phyloP scores from a whole-genome alignment of 2,888 invertebrate genomes.

The Tipula vernalis region DNA sequence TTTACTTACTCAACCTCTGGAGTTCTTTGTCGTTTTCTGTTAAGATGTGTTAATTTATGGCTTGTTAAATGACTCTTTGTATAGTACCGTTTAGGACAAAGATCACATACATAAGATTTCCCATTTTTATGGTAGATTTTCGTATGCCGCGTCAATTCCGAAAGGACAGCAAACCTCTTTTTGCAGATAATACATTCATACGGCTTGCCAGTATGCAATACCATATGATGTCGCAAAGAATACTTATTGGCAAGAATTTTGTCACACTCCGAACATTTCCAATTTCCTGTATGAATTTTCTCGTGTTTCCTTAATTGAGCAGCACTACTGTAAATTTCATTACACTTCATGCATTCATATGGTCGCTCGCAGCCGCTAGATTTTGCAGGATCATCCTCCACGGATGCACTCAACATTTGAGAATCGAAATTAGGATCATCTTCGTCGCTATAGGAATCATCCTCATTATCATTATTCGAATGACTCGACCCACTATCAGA shows the following conservation, averaged over 20 bases:
- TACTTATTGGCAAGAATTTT: not conserved
- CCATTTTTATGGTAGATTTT: not conserved
- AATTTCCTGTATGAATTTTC: not conserved
- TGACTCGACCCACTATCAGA: not conserved
- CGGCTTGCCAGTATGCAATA: not conserved
- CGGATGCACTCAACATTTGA: not conserved
- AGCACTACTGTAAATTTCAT: not conserved
- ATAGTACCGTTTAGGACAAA: not conserved
- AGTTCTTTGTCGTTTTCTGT: not conserved
- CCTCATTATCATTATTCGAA: too few relatives aligned
- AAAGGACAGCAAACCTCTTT: not conserved
- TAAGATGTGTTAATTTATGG: not conserved
- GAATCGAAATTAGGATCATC: not conserved
- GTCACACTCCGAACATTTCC: not conserved
- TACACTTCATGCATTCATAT: not conserved
- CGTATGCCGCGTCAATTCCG: not conserved
- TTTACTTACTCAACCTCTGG: not conserved
- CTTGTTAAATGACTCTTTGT: not conserved
- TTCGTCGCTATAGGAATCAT: not conserved
- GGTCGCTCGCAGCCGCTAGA: too few relatives aligned
- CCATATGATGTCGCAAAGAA: not conserved
- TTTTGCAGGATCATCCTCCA: not conserved
- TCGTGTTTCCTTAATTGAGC: not conserved
- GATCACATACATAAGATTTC: not conserved
- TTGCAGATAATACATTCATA: not conserved